Evolutionary conservation across 2,113 vertebrate species (phyloP).

Genomic region (Epinephelus fuscoguttatus): DNA sequence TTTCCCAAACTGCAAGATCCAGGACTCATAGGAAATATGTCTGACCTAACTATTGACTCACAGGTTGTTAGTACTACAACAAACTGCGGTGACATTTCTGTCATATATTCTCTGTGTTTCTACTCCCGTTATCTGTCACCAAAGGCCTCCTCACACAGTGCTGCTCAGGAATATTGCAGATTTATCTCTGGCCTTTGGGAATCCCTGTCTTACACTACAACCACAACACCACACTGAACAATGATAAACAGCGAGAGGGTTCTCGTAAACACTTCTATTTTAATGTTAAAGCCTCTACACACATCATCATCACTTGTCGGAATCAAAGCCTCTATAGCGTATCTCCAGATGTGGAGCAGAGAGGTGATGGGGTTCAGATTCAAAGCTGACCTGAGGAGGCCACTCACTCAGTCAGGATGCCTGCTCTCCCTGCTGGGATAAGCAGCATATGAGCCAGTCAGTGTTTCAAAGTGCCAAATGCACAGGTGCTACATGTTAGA

Average conservation of each 20-base stretch:
- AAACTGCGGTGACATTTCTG: not conserved
- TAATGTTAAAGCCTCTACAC: not conserved
- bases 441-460: conserved; percentile 35
- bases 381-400: conserved; percentile 53
- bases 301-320: not conserved
- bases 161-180: not conserved
- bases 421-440: conserved; percentile 20
- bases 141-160: not conserved
- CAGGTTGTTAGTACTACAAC: not conserved
- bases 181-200: conserved; percentile 27
- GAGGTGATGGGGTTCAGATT: conserved; percentile 53
- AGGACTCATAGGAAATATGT: not conserved
- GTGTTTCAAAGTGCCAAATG: conserved; percentile 53
- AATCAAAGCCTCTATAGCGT: not conserved
- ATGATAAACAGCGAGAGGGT: not conserved
- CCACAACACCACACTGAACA: not conserved
- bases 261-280: not conserved
- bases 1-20: not conserved
- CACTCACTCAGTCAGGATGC: conserved; percentile 26
- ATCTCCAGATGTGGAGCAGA: conserved; percentile 61
- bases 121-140: conserved; percentile 3
- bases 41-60: not conserved
- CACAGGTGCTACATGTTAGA: conserved; percentile 61
- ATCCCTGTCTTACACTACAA: conserved; percentile 11
- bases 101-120: conserved; percentile 4